Evolutionary conservation across 2,797 vertebrate genomes (phyloP), one percentile per base, ranked within the genome.

Genomic region (Tympanoctomys barrerae): DNA sequence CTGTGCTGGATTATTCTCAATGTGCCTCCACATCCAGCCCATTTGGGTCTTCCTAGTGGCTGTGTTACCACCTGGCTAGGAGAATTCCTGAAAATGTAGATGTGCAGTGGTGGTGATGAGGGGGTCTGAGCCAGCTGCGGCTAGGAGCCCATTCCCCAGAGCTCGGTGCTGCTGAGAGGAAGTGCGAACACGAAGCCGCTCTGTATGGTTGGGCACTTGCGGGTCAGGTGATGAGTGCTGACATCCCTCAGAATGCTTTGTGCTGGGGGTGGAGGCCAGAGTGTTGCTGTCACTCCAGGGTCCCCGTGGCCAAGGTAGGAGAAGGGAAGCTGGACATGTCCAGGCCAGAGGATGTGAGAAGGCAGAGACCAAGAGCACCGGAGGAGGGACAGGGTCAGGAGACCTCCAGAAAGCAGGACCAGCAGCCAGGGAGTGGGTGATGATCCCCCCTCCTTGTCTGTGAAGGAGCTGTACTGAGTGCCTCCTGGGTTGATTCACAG

Each of bases 121-220:
- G 22, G 11, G 22, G 36, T 39, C 26, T 28, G 24, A 75, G 42
- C 71, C 39, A 46, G 39, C 39, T 26, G 71, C 26, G 71, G 71
- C 39, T 18, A 61, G 86, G n/a, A 33, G 46, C 46, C 14, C 4
- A 4, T 4, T 14, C 49, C 19, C 8, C 8, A 0, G 2, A 64
- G 46, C 26, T 36, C 11, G 64, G 61, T 26, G 62, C 49, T 13
- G 3, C 33, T 5, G 28, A 24, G 61, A 22, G 59, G 46, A 39
- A 0, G 2, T 21, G 21, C 0, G 2, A 3, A 7, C 2, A 71
- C 28, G 33, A 3, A 8, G 1, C 42, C 75, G 66, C 64, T n/a
- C 26, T 26, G 8, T 31, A 18, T 28, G n/a, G 86, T 39, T 52
- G n/a, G 70, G 24, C n/a, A 13, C 22, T 87, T 33, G 61, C 36